Evolutionary conservation across 2,888 invertebrate species (phyloP), one percentile per base, ranked within the genome.

Genomic region (Ariolimax columbianus): DNA sequence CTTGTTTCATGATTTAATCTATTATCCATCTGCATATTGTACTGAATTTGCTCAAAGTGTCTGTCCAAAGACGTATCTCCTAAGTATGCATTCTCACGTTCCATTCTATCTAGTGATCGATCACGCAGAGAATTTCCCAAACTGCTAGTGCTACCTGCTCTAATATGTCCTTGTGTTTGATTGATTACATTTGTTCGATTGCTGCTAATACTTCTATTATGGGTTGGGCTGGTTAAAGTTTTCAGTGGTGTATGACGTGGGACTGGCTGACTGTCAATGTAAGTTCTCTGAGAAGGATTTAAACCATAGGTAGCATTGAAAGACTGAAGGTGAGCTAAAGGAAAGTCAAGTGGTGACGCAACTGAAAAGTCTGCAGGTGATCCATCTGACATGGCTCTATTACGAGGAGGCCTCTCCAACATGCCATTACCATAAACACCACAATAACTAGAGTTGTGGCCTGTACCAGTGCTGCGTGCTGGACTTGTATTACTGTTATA

Each of bases 1-100:
- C 84, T 86, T 78, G 85, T 87, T 55, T 81, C 78, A 63, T 68
- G 77, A 68, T 86, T 86, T 68, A 83, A 87, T 86, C 82, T 86
- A 66, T 85, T 89, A 85, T 79, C 87, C 85, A 83, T 88, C 68
- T 88, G 85, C 84, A 80, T 82, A 86, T 88, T 87, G 33, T 84
- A 77, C 63, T 88, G 89, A 77, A 89, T 88, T 78, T 86, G 87
- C 40, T 89, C 89, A 75, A 88, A 88, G 68, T 93, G 92, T 80
- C 93, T 91, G 78, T 94, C 94, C 84, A 94, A 90, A 63, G 93
- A 93, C 9, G 94, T 89, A 83, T 94, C 94, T 80, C 93, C 90
- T 81, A 89, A 86, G 63, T 88, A 86, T 36, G 73, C 63, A 73
- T 85, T 85, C 26, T 89, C 90, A 38, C 88, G 86, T 51, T 90